phyloP scores from a whole-genome alignment of 2,113 vertebrate species.

The Pantherophis guttatus region DNA sequence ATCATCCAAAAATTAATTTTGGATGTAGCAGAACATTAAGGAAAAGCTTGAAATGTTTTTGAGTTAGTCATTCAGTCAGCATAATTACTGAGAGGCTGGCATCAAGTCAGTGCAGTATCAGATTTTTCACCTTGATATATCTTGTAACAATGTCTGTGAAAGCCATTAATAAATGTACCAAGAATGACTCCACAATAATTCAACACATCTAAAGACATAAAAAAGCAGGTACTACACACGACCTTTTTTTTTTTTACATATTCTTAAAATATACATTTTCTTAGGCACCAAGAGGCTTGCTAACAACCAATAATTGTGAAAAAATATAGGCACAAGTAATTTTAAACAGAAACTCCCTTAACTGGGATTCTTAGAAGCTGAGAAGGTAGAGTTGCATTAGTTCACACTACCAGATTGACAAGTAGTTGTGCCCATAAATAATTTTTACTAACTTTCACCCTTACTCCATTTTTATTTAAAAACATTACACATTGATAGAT shows the following conservation, averaged over 20 bases:
- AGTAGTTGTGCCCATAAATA: background rate
- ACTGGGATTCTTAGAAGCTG: background rate
- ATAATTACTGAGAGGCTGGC: background rate
- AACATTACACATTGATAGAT: background rate
- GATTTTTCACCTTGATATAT: background rate
- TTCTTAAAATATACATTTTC: background rate
- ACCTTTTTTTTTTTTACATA: background rate
- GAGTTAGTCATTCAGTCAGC: background rate
- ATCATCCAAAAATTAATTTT: background rate
- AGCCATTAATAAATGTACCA: background rate
- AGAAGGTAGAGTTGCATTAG: background rate
- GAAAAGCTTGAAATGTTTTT: background rate
- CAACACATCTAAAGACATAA: background rate
- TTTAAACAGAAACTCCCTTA: background rate
- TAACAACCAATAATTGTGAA: background rate
- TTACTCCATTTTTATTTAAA: background rate
- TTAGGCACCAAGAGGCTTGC: background rate
- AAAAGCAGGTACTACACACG: background rate
- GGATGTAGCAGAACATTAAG: background rate
- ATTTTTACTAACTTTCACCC: background rate
- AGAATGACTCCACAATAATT: background rate
- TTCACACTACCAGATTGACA: background rate
- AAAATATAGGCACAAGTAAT: background rate
- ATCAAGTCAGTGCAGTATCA: background rate
- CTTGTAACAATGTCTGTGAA: background rate